These are phyloP conservation scores for Corythornis vintsioides DNA, from an alignment of 2,113 vertebrate species.

Conservation along the genomic window DNA sequence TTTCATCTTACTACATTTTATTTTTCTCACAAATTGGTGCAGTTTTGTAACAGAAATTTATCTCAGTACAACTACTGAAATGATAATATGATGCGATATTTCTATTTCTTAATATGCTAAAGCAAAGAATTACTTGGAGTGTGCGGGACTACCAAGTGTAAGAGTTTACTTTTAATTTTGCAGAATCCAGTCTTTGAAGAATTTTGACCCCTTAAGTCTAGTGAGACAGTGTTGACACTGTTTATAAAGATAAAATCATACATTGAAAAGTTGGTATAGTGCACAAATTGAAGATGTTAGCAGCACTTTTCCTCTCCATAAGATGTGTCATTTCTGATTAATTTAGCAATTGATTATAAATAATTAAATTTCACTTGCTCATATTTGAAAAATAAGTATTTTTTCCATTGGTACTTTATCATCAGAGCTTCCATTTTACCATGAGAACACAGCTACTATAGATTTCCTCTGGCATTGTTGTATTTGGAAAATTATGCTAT, in stretches of 20 bases:
- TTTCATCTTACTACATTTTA: not conserved
- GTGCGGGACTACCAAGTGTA: not conserved
- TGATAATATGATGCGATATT: not conserved
- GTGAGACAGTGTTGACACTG: not conserved
- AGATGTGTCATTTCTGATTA: not conserved
- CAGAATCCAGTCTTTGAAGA: not conserved
- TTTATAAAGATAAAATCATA: not conserved
- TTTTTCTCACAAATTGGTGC: not conserved
- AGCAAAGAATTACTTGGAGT: not conserved
- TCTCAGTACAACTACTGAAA: not conserved
- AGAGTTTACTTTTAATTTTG: not conserved
- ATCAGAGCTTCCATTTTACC: not conserved
- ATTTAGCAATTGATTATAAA: not conserved
- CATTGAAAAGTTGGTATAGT: not conserved
- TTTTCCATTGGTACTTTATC: not conserved
- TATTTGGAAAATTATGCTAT: not conserved
- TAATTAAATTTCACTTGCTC: not conserved
- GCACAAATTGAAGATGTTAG: not conserved
- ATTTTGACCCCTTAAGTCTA: not conserved
- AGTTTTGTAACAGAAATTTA: not conserved
- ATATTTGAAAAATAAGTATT: not conserved
- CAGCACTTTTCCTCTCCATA: not conserved
- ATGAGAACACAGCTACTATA: not conserved
- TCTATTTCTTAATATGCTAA: not conserved
- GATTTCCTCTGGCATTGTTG: not conserved